Evolutionary conservation across 2,113 vertebrate genomes (phyloP).

Genomic region (Anas platyrhynchos): DNA sequence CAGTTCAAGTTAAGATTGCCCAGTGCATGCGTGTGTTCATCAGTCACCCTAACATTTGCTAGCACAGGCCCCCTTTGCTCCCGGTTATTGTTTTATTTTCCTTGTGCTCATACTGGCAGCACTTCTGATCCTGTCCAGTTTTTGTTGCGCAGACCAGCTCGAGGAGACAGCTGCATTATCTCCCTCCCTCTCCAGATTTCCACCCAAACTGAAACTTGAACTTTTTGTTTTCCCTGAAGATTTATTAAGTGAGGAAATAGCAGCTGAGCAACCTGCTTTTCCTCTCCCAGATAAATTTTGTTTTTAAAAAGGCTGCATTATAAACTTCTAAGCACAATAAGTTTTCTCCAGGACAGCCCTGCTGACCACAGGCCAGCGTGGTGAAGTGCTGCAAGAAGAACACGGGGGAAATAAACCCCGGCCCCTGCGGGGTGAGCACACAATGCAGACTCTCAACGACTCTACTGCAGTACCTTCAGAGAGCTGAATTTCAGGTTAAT

Average conservation of each 20-base stretch:
- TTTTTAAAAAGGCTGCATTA: background rate
- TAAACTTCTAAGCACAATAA: background rate
- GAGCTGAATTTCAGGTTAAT: background rate
- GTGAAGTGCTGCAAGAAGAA: background rate
- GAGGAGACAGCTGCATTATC: background rate
- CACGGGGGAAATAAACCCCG: background rate
- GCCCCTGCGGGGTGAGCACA: fast-evolving
- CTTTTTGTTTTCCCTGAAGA: background rate
- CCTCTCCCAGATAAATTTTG: background rate
- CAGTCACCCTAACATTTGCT: background rate
- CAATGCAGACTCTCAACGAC: fast-evolving
- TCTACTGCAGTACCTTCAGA: fast-evolving
- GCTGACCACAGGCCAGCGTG: fast-evolving
- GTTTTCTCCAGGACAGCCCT: background rate
- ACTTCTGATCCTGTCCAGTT: fast-evolving
- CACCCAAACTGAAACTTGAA: background rate
- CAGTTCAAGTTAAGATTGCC: background rate
- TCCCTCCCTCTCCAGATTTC: background rate
- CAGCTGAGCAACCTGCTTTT: background rate
- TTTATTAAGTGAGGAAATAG: background rate
- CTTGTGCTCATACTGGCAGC: background rate
- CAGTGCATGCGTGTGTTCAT: background rate
- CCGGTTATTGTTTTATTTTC: background rate
- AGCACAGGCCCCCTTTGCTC: background rate
- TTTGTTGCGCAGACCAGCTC: fast-evolving